These are phyloP conservation scores for Belgica antarctica DNA, from an alignment of 2,888 invertebrate species.

Conservation along the genomic window DNA sequence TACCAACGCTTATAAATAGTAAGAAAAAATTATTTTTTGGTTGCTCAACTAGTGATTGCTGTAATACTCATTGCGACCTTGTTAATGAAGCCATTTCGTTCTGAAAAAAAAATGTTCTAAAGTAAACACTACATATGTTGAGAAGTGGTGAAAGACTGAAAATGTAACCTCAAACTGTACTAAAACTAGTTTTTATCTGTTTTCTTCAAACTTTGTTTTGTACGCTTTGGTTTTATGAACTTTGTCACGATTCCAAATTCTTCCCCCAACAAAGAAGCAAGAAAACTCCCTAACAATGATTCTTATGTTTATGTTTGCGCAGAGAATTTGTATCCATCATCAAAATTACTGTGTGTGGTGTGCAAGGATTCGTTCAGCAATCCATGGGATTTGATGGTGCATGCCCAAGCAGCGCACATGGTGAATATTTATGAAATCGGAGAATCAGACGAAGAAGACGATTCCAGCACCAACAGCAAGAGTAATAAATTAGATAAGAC, in stretches of 20 bases:
- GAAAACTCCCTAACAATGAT: not conserved
- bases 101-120: too few relatives aligned
- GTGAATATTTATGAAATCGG: conserved; percentile 68
- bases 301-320: not conserved
- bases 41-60: too few relatives aligned
- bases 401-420: conserved; percentile 68
- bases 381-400: conserved; percentile 70
- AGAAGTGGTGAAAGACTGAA: too few relatives aligned
- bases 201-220: too few relatives aligned
- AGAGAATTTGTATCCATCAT: conserved; percentile 48
- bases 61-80: too few relatives aligned
- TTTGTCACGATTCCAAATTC: too few relatives aligned
- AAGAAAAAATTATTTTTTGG: too few relatives aligned
- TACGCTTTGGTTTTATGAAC: too few relatives aligned
- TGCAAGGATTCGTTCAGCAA: conserved; percentile 66
- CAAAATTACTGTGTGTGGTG: conserved; percentile 63
- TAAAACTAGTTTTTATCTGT: too few relatives aligned
- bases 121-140: too few relatives aligned
- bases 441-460: conserved; percentile 48
- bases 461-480: conserved; percentile 34
- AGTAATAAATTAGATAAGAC: conserved; percentile 42
- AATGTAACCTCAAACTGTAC: too few relatives aligned
- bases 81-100: too few relatives aligned
- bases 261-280: not conserved
- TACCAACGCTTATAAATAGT: conserved; percentile 52